Percentiles rank a stretch among this genome's conserved stretches.
phyloP scores from a whole-genome alignment of 2,797 vertebrate genomes.

The Alexandromys oeconomus region DNA sequence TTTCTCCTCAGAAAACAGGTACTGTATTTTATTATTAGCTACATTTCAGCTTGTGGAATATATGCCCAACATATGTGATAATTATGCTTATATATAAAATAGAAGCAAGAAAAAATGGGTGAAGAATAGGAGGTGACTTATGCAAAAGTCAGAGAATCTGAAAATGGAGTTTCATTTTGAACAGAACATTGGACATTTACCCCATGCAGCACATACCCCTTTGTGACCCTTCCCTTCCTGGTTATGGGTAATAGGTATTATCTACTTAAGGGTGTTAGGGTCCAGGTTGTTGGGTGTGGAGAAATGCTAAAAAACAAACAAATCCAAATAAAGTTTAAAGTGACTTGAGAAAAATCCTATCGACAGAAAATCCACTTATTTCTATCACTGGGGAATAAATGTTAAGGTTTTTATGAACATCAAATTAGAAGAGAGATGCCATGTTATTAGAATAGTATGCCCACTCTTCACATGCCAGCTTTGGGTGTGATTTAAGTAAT shows the following conservation, averaged over 20 bases:
- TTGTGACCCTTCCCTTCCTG: background rate
- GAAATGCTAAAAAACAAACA: background rate
- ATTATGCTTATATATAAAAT: background rate
- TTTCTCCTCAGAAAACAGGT: conserved; percentile 27
- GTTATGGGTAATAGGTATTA: background rate
- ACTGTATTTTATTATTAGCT: background rate
- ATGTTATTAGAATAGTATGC: background rate
- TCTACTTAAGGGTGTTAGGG: background rate
- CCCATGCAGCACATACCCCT: background rate
- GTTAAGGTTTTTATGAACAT: background rate
- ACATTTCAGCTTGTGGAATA: background rate
- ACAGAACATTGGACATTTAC: background rate
- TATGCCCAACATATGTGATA: background rate
- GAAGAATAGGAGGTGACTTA: background rate
- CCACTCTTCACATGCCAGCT: background rate
- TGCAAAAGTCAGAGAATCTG: background rate
- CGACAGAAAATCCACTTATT: background rate
- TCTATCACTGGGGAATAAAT: background rate
- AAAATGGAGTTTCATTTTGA: background rate
- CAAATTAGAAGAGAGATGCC: background rate
- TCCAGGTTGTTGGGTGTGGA: background rate
- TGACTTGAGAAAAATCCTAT: background rate
- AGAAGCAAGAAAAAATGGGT: background rate
- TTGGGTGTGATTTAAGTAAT: fast-evolving
- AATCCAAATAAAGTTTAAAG: background rate